Evolutionary conservation across 2,113 vertebrate species (phyloP).

Genomic region (Xiphophorus couchianus): DNA sequence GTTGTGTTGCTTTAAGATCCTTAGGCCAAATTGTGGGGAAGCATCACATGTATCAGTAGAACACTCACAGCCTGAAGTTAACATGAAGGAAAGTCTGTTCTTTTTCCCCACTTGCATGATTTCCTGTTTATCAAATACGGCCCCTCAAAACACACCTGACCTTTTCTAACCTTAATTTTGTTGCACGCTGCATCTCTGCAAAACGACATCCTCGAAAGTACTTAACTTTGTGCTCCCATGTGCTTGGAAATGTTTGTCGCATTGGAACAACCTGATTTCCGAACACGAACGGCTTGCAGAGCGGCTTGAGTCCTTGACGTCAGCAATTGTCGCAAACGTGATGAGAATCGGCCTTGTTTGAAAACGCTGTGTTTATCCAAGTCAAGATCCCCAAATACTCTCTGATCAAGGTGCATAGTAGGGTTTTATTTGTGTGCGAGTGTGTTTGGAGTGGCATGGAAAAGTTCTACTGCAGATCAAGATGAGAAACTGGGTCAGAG

Average conservation of each 20-base stretch:
- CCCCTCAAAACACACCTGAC: constrained; percentile 8
- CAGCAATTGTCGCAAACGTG: constrained; percentile 8
- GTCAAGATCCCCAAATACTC: neutral
- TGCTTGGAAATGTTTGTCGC: constrained; percentile 43
- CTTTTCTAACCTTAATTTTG: constrained; percentile 24
- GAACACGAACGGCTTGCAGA: neutral
- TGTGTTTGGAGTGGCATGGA: constrained; percentile 24
- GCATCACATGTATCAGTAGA: neutral
- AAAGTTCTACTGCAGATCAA: constrained; percentile 20
- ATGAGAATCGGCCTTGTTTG: constrained; percentile 16
- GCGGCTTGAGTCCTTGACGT: constrained; percentile 33
- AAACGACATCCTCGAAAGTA: constrained; percentile 7
- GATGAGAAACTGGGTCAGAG: constrained; percentile 56
- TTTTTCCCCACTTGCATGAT: neutral
- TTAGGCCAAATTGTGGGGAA: neutral
- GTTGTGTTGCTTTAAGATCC: too few species aligned
- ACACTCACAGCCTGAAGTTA: neutral
- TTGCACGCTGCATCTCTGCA: constrained; percentile 5
- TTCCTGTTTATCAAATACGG: neutral
- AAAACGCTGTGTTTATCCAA: constrained; percentile 18
- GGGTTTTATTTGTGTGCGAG: constrained; percentile 7
- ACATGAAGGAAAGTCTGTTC: neutral
- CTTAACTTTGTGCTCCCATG: constrained; percentile 6
- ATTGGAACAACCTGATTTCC: constrained; percentile 18
- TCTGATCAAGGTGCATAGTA: constrained; percentile 16